Base-by-base conservation (phyloP, 2,113 vertebrate genomes). In the Tringa solitaria region DNA sequence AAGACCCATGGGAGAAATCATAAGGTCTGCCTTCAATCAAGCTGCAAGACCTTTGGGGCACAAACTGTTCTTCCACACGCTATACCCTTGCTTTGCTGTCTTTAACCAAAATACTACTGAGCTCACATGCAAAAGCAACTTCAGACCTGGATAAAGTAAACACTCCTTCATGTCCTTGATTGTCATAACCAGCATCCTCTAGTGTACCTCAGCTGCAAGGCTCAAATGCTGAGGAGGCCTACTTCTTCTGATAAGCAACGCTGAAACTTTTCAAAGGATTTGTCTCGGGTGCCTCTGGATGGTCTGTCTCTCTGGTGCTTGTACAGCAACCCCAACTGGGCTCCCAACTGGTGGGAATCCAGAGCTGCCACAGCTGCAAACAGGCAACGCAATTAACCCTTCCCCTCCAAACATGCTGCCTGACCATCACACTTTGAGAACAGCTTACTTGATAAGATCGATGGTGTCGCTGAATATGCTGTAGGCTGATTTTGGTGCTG, bases 391-490 rank as follows among this genome's bases (percentile, higher is more conserved):
- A 56, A 39, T 33, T 39, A 45, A 45, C 20, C 45, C 45, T 60
- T 43, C 78, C 48, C 37, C n/a, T 80, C 48, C 72, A 53, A 24
- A 56, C 19, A 11, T 0, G 0, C 27, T 50, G n/a, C 27, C 21
- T 11, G 30, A 16, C 60, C 24, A 9, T 1, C 56, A 32, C 2
- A 4, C 67, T 60, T 50, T 10, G 3, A 51, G 28, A 50, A 24
- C 14, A n/a, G 86, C 98, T 97, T 95, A 99, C 99, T 99, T 99
- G 82, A 99, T 97, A 77, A 99, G 99, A 19, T 99, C 99, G 72
- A 99, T 96, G 1, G 99, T 99, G 91, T 99, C 99, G 0, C 98
- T 98, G 93, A 99, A 98, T 97, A 99, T 98, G 13, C 98, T 98
- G 93, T 99, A 99, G 10, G 99, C 98, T 1, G 98, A 98, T 97